Evolutionary conservation across 2,113 vertebrate genomes (phyloP), one percentile per base, ranked within the genome.

Genomic region (Ictalurus punctatus): DNA sequence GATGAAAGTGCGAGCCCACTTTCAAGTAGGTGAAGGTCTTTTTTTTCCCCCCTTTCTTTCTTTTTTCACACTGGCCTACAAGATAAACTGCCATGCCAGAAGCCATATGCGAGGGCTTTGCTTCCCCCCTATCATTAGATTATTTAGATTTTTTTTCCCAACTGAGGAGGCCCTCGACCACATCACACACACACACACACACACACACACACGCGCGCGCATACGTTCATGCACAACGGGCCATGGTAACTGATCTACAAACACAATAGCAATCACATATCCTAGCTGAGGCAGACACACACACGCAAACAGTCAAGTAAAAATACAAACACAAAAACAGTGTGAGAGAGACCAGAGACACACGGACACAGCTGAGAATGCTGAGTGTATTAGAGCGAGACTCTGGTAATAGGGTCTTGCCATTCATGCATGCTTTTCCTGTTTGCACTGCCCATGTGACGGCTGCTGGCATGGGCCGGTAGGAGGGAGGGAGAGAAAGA

Each of bases 111-210:
- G 71, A 83, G 58, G 78, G 88, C 76, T 88, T 85, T 59, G 44
- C 59, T 74, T 85, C 16, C 48, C 83, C 44, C 44, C 89, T 69
- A 71, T 92, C 90, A 93, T 93, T 92, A 90, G 90, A 92, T 91
- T 91, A 92, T 92, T 92, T 92, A 90, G 89, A 91, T 90, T 86
- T 91, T 90, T 92, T 92, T 91, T 48, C 7, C 44, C 44, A 65
- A 89, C 88, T 25, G 85, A 87, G 84, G 84, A 84, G 71, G 76
- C 63, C 86, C 74, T 59, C 54, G 10, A 83, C 89, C 85, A 69
- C 90, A 89, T 79, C 90, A 44, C 40, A 44, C 40, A 44, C 37
- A 40, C 37, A 37, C 89, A 91, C 91, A 92, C 89, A 84, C n/a
- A n/a, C n/a, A n/a, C n/a, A n/a, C 90, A 44, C 40, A 44, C 40